phyloP scores from a whole-genome alignment of 2,888 invertebrate species.

The Tipula vernalis region DNA sequence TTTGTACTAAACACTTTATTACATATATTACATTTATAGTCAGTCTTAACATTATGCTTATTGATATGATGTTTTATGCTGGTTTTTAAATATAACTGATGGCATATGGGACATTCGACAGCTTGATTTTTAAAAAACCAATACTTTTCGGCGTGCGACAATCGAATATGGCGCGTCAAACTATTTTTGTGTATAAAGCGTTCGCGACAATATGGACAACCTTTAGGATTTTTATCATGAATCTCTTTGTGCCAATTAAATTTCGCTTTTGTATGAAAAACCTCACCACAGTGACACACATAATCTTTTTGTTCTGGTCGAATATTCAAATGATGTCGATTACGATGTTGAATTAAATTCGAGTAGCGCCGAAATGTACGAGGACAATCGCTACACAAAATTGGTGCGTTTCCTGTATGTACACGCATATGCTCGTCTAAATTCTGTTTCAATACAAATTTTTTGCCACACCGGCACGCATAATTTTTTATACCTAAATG shows the following conservation, averaged over 20 bases:
- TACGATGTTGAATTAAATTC: conserved; percentile 73
- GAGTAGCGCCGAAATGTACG: conserved; percentile 72
- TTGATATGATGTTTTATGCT: conserved; percentile 69
- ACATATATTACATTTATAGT: conserved; percentile 71
- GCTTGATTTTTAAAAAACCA: conserved; percentile 47
- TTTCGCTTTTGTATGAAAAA: conserved; percentile 72
- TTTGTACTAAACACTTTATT: conserved; percentile 77
- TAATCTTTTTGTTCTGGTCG: conserved; percentile 58
- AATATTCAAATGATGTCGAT: conserved; percentile 61
- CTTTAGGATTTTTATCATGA: conserved; percentile 69
- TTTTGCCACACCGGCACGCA: conserved; percentile 66
- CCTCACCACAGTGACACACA: conserved; percentile 66
- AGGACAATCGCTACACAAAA: conserved; percentile 68
- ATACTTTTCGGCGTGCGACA: conserved; percentile 66
- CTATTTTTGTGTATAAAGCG: conserved; percentile 76
- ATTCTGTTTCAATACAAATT: conserved; percentile 71
- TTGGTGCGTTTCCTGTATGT: conserved; percentile 68
- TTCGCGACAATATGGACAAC: conserved; percentile 74
- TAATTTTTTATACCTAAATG: conserved; percentile 65
- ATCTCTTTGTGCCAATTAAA: conserved; percentile 77
- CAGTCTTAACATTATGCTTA: conserved; percentile 62
- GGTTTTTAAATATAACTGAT: conserved; percentile 61
- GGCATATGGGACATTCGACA: conserved; percentile 65
- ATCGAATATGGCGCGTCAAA: conserved; percentile 69
- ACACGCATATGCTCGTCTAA: conserved; percentile 68